phyloP scores from a whole-genome alignment of 2,113 vertebrate genomes.

The Gnathonemus longibarbis region DNA sequence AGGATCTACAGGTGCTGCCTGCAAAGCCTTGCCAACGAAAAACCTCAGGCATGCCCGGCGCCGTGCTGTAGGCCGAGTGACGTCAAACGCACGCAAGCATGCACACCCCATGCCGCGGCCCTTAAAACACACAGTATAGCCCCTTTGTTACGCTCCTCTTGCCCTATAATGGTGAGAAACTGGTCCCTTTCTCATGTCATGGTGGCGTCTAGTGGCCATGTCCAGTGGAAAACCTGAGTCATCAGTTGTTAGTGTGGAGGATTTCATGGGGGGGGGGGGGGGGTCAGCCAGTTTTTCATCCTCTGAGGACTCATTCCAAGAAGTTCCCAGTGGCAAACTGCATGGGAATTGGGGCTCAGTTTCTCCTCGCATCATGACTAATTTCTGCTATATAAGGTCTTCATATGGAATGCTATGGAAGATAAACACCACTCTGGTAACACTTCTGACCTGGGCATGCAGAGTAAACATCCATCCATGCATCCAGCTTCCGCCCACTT shows the following conservation, averaged over 20 bases:
- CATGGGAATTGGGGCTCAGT: not conserved
- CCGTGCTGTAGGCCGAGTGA: not conserved
- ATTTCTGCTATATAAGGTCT: not conserved
- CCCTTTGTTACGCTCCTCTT: not conserved
- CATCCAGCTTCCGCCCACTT: not conserved
- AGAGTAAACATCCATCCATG: not conserved
- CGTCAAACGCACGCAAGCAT: not conserved
- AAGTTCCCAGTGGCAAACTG: not conserved
- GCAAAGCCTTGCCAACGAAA: not conserved
- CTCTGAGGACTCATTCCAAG: not conserved
- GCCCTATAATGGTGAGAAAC: not conserved
- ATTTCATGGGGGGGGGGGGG: not conserved
- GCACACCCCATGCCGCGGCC: not conserved
- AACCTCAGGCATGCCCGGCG: not conserved
- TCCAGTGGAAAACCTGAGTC: constrained; percentile 15
- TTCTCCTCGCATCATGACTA: not conserved
- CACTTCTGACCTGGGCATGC: not conserved
- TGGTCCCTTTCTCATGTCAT: not conserved
- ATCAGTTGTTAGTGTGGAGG: not conserved
- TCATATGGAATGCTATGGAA: not conserved
- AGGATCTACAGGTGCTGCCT: not conserved
- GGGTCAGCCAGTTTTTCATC: not conserved
- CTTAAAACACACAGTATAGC: not conserved
- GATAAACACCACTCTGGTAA: not conserved
- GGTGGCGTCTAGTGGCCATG: no score